A percentile compares a stretch with the other conserved stretches of the same genome.
These are phyloP conservation scores for Mormyrus hasselquistii DNA, from an alignment of 2,797 vertebrate species.

Conservation along the genomic window DNA sequence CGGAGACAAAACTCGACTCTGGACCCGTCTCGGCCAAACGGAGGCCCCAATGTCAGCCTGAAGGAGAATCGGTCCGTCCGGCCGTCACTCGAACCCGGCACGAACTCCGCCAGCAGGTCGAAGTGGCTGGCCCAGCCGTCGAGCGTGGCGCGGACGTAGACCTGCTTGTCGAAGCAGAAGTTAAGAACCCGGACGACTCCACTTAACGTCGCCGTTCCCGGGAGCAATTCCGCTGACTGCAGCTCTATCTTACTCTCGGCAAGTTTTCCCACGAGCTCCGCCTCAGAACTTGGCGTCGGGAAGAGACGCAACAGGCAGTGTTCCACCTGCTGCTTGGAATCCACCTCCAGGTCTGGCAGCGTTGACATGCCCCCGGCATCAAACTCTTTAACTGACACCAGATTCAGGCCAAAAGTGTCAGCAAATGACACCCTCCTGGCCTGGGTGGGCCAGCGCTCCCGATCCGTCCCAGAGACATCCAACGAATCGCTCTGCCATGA, in stretches of 20 bases:
- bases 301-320: slow-evolving; percentile 76
- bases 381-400: slow-evolving; percentile 93
- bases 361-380: slow-evolving; percentile 58
- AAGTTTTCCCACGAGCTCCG: slow-evolving; percentile 72
- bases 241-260: slow-evolving; percentile 71
- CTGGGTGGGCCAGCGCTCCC: slow-evolving; percentile 52
- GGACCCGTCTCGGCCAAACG: slow-evolving; percentile 68
- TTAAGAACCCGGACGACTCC: slow-evolving; percentile 84
- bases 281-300: slow-evolving; percentile 62
- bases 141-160: slow-evolving; percentile 74
- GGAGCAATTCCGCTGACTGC: slow-evolving; percentile 74
- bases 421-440: slow-evolving; percentile 91
- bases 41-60: slow-evolving; percentile 73
- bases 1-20: slow-evolving; percentile 88
- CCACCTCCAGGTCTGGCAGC: slow-evolving; percentile 41
- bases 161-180: slow-evolving; percentile 78
- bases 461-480: slow-evolving; percentile 70
- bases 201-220: slow-evolving; percentile 70
- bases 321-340: slow-evolving; percentile 60
- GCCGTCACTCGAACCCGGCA: slow-evolving; percentile 82
- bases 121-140: slow-evolving; percentile 80
- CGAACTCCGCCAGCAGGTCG: slow-evolving; percentile 80
- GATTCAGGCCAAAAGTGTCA: slow-evolving; percentile 84
- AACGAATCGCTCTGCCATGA: slow-evolving; percentile 63
- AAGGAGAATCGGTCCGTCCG: slow-evolving; percentile 86